Percentiles rank a stretch among this genome's conserved stretches.
These are phyloP conservation scores for Paramacrobiotus metropolitanus DNA, from an alignment of 1,140 invertebrate genomes.

Conservation along the genomic window DNA sequence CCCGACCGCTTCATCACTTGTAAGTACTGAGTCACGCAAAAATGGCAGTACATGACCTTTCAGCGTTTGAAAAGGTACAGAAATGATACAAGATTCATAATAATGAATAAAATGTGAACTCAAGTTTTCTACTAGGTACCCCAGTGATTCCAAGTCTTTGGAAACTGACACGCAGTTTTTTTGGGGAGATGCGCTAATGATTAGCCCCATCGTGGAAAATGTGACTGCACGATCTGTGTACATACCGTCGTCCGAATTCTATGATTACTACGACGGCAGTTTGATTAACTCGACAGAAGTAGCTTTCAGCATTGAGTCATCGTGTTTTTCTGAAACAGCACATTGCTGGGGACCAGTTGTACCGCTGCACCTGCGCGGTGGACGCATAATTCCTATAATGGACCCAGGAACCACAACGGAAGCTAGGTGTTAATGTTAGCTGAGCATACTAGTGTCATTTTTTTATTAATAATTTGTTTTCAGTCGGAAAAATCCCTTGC, in stretches of 20 bases:
- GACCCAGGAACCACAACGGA: conserved; percentile 36
- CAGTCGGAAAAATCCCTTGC: conserved; percentile 31
- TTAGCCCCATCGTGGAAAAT: conserved; percentile 19
- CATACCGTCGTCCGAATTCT: not conserved
- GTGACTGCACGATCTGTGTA: not conserved
- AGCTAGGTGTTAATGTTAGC: conserved; percentile 17
- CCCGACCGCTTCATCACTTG: conserved; percentile 48
- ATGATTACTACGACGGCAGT: not conserved
- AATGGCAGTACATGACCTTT: too few relatives aligned
- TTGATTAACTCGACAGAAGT: not conserved
- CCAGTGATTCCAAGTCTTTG: not conserved
- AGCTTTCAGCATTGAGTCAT: not conserved
- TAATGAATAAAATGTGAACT: too few relatives aligned
- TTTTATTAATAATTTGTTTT: too few relatives aligned
- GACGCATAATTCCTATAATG: conserved; percentile 43
- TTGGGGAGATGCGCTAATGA: conserved; percentile 21
- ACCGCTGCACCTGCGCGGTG: conserved; percentile 31
- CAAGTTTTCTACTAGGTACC: too few relatives aligned
- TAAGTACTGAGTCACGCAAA: too few relatives aligned
- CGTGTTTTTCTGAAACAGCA: not conserved
- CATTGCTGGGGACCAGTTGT: not conserved
- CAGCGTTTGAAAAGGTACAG: too few relatives aligned
- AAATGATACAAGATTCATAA: too few relatives aligned
- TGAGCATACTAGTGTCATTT: not conserved
- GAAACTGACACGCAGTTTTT: conserved; percentile 3